These are phyloP conservation scores for Drosophila diplacantha DNA, from an alignment of 2,888 invertebrate genomes.

Conservation along the genomic window DNA sequence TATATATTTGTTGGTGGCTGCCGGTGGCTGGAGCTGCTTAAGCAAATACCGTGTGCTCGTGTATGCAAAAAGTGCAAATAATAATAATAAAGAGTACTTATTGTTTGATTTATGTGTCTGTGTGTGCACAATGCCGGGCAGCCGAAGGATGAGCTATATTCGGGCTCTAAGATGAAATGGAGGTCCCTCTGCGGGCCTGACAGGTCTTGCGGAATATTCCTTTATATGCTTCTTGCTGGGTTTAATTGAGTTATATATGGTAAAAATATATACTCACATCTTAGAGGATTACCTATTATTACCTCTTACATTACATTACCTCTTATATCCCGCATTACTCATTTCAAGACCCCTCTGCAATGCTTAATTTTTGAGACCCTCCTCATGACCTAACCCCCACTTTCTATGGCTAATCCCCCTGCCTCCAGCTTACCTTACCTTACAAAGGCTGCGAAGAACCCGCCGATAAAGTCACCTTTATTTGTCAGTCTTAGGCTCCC, in stretches of 20 bases:
- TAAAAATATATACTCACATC: background rate
- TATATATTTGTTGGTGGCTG: conserved; percentile 47
- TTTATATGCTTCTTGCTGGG: background rate
- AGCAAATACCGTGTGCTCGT: conserved; percentile 65
- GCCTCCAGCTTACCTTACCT: conserved; percentile 52
- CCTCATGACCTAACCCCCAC: background rate
- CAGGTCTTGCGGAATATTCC: background rate
- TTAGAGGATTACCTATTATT: background rate
- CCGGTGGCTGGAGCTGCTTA: conserved; percentile 58
- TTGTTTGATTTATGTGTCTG: conserved; percentile 78
- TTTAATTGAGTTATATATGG: conserved; percentile 14
- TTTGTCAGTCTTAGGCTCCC: conserved; percentile 65
- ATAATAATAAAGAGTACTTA: conserved; percentile 78
- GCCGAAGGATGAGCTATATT: conserved; percentile 31
- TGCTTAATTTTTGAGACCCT: conserved; percentile 1
- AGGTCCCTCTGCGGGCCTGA: conserved; percentile 5
- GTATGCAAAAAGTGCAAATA: conserved; percentile 75
- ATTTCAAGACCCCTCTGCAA: background rate
- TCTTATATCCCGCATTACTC: background rate
- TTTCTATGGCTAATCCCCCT: conserved; percentile 38
- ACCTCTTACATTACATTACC: background rate
- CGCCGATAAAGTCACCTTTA: conserved; percentile 68
- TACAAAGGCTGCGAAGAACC: conserved; percentile 4
- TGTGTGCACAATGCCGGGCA: conserved; percentile 66
- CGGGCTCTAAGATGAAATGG: background rate